A percentile compares a stretch with the other conserved stretches of the same genome.
phyloP scores from a whole-genome alignment of 2,113 vertebrate species.

The Laticauda colubrina region DNA sequence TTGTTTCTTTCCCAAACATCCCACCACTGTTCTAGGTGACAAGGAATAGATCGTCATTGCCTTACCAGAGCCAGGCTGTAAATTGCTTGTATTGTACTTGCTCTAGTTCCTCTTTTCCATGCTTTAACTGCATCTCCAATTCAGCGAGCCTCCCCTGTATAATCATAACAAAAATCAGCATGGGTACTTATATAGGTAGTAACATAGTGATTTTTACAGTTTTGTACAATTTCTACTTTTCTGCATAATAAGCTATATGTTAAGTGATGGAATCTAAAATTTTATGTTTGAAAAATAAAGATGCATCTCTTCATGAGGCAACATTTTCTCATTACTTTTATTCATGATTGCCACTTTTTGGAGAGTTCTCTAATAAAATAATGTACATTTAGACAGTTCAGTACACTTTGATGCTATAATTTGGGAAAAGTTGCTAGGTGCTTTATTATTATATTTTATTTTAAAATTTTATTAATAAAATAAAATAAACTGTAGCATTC shows the following conservation, averaged over 20 bases:
- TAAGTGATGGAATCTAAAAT: background rate
- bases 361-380: background rate
- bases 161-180: constrained; percentile 47
- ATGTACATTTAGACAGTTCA: background rate
- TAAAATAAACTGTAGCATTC: background rate
- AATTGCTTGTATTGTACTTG: constrained; percentile 85
- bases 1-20: background rate
- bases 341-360: background rate
- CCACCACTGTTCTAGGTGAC: constrained; percentile 1
- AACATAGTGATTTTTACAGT: constrained; percentile 23
- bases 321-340: accelerated
- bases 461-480: too few species aligned
- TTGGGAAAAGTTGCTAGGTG: background rate
- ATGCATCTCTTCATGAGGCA: background rate
- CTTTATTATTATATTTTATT: background rate
- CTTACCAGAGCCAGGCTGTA: constrained; percentile 95
- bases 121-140: constrained; percentile 87
- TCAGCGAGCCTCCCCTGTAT: constrained; percentile 87
- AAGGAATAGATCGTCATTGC: background rate
- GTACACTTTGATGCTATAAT: background rate
- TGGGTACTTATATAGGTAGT: background rate
- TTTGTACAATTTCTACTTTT: background rate
- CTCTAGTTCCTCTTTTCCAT: constrained; percentile 79
- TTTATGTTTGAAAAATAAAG: constrained; percentile 18
- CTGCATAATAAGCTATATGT: constrained; percentile 6